Evolutionary conservation across 1,140 invertebrate species (phyloP), one percentile per base, ranked within the genome.

Genomic region (Phortica variegata): DNA sequence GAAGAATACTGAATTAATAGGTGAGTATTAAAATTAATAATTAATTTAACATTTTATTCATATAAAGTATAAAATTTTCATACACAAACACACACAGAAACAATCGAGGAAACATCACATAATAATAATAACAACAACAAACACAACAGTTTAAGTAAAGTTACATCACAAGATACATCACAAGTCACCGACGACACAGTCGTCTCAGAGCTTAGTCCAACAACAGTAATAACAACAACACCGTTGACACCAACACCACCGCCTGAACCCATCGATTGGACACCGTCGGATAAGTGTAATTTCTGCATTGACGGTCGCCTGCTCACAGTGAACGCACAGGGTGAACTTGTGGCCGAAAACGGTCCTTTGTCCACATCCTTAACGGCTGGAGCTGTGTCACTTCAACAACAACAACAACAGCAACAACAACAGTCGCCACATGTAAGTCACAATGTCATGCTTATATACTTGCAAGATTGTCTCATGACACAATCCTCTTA

Each of bases 221-320:
- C 21, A 31, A 13, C 19, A 17, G 18, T 20, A 16, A 17, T 20
- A 26, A n/a, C n/a, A n/a, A n/a, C n/a, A n/a, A n/a, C n/a, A n/a
- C n/a, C n/a, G n/a, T n/a, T n/a, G n/a, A 48, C 56, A 54, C 55
- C 58, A 62, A 51, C 80, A 78, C 58, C 61, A 62, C 71, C 66
- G 54, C 54, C 56, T 53, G 63, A 71, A 60, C 84, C 85, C 16
- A 80, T 84, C 74, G 90, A 92, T 77, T 93, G 89, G 89, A 86
- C 85, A 76, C 89, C 90, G 57, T 81, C 87, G 65, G 86, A 88
- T 75, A 89, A 88, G 79, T 92, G 90, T 79, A 87, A 88, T 81
- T 91, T 91, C 78, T 93, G 90, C 80, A 83, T 87, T 73, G 86
- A 90, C 82, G 87, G 86, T 74, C 88, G 87, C 76, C 80, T 87